Evolutionary conservation across 2,888 invertebrate species (phyloP), one percentile per base, ranked within the genome.

Genomic region (Monopis laevigella): DNA sequence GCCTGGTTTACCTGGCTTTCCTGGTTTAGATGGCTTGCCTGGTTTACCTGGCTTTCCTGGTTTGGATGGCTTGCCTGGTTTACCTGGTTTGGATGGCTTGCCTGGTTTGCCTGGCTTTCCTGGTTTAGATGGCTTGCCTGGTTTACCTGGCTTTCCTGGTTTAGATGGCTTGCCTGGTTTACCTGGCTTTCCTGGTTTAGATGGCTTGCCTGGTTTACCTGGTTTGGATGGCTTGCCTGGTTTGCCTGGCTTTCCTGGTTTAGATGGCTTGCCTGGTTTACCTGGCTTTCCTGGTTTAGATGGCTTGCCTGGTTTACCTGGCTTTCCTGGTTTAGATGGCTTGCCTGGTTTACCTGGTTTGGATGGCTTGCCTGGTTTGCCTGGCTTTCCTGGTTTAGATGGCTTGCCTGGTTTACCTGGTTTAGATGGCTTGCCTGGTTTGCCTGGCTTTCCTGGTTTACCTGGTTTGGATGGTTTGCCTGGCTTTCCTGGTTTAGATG

Each of bases 151-250:
- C 18, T 6, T 27, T 36, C n/a, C 29, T 19, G 2, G 8, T 21
- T 17, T 29, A 39, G n/a, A 40, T 26, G 16, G 39, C 43, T n/a
- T 44, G 43, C 6, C 16, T 16, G 36, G 36, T 11, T 36, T 17
- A 5, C 10, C 24, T 13, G 30, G 40, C 1, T 24, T n/a, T 4
- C 34, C 41, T 17, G 35, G 41, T 16, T 41, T n/a, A 0, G 14
- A 7, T n/a, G 36, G 41, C 8, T 13, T 2, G 5, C 24, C 36
- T 36, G 21, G 36, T 11, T 21, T n/a, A 1, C n/a, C 12, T 1
- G 36, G 36, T 3, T 30, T n/a, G n/a, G n/a, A n/a, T n/a, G n/a
- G 19, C 10, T 10, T 10, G 8, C 14, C 40, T 21, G 40, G 32
- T 24, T 30, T 1, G 2, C 14, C 21, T n/a, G 21, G 36, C 11